These are phyloP conservation scores for Arnoldichthys spilopterus DNA, from an alignment of 2,797 vertebrate genomes.

Conservation along the genomic window DNA sequence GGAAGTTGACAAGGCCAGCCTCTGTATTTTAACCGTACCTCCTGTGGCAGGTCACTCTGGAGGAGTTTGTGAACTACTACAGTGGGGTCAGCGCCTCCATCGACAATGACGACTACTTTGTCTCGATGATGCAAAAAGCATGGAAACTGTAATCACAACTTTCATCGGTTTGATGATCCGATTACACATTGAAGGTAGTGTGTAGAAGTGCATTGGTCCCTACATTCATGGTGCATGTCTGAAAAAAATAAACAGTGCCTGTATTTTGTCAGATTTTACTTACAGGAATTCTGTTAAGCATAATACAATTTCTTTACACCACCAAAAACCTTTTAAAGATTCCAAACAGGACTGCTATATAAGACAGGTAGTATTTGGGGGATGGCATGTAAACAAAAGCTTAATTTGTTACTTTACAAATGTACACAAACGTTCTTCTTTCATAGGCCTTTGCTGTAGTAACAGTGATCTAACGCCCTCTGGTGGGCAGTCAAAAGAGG, in stretches of 20 bases:
- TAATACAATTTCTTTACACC: background rate
- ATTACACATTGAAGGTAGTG: background rate
- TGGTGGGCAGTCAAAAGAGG: constrained; percentile 17
- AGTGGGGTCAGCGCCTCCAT: constrained; percentile 76
- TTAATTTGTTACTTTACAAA: background rate
- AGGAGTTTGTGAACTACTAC: constrained; percentile 81
- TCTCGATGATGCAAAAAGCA: constrained; percentile 64
- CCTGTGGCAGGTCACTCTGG: constrained; percentile 73
- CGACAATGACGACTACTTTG: constrained; percentile 75
- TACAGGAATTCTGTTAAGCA: too few species aligned
- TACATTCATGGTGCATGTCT: background rate
- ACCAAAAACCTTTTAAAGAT: background rate
- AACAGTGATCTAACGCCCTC: constrained; percentile 17
- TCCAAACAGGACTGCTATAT: background rate
- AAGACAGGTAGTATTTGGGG: background rate
- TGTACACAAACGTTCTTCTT: too few species aligned
- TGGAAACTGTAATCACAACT: constrained; percentile 63
- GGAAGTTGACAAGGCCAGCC: background rate
- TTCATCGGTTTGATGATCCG: background rate
- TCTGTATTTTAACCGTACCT: background rate
- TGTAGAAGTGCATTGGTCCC: background rate
- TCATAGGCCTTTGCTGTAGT: too few species aligned
- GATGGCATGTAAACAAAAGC: background rate
- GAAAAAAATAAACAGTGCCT: background rate
- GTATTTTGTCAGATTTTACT: background rate